Base-by-base conservation (phyloP, 2,113 vertebrate genomes). In the Cheilinus undulatus region DNA sequence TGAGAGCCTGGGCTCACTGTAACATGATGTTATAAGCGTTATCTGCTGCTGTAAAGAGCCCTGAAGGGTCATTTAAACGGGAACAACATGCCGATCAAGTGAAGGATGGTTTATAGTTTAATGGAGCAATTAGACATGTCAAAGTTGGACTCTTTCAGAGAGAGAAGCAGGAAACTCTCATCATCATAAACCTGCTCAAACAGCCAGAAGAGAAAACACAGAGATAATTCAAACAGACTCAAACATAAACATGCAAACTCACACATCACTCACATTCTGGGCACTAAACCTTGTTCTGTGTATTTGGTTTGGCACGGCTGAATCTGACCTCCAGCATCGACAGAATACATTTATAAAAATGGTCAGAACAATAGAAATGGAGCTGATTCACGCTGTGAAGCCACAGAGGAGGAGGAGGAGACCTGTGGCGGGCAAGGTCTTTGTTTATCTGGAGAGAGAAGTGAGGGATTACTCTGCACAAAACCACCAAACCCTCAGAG, bases 111-210 rank as follows among this genome's bases (percentile, higher is more conserved):
- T 85, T 80, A 69, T 53, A 61, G 68, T 57, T 73, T 38, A 57
- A 58, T 45, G 42, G 57, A 87, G 57, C 63, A 36, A 67, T 78
- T 80, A 53, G 48, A 60, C 24, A 42, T 62, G 49, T 75, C 51
- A 65, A 17, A 67, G 9, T 38, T 22, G 6, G 78, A 86, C 50
- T 84, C 62, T 42, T 71, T 91, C 81, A 80, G 53, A 78, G 28
- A 56, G 42, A 5, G 5, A 17, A 50, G 19, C 14, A 79, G 61
- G 69, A 60, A 62, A 76, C 70, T 66, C 61, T 58, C 54, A 58
- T 75, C 81, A 80, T 49, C 60, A 24, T 54, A 78, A 56, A 76
- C 36, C 53, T 75, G 63, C 66, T 32, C 8, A 5, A 52, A 38
- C 49, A 50, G 67, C 56, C 46, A 69, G 52, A 27, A 60, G 53